Base-by-base conservation (phyloP, 1,140 invertebrate genomes). In the Achroia grisella region DNA sequence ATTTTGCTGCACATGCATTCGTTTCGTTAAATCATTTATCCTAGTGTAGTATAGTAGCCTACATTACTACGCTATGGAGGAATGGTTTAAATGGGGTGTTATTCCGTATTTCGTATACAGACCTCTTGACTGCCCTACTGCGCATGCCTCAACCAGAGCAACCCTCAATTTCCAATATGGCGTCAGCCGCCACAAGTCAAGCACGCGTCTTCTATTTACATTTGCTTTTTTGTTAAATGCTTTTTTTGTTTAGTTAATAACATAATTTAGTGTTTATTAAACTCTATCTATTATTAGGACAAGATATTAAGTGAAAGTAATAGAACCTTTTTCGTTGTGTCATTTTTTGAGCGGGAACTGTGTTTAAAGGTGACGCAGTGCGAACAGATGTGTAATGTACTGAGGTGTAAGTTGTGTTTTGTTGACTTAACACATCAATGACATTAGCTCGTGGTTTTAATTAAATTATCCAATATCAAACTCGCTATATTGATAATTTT, bases 91-190 rank as follows among this genome's bases (percentile, higher is more conserved):
- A 43, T 43, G 46, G 44, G 59, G 54, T 62, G 56, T 44, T 54
- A 57, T 57, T 66, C 51, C 27, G 48, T 54, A 57, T 57, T 66
- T 53, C 27, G 48, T 62, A 58, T 51, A 52, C 51, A 57, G 52
- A 56, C 55, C 54, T 56, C 57, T 52, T 48, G 47, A 44, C 52
- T 67, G 56, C 56, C 65, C 4, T 15, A 67, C 31, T 15, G 62
- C 78, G 74, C 78, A 76, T 79, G 78, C 75, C 75, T 63, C 40
- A 62, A 62, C 51, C 48, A 36, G 48, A 54, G 34, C 64, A 62
- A 59, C 71, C 69, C 77, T 55, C 58, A 48, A 43, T 44, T 68
- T 69, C 59, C 74, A 82, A 79, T 79, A 82, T 82, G 78, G 75
- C 78, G 78, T 31, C 68, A 62, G 43, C 52, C 75, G 75, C 75